Base-by-base conservation (phyloP, 2,888 invertebrate species). In the Marasmarcha lunaedactyla region DNA sequence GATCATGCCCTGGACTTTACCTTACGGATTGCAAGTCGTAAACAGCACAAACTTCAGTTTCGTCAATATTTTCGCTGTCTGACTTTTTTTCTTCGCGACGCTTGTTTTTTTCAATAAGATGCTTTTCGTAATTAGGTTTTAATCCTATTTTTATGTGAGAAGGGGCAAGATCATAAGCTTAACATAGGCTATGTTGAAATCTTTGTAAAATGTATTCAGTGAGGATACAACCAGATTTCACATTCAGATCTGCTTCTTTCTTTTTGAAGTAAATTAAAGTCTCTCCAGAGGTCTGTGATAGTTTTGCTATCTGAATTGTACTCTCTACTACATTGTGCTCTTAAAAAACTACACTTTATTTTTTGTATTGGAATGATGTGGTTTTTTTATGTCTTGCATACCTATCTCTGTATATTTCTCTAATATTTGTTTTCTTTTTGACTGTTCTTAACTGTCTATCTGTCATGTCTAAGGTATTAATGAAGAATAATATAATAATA, bases 1-100 rank as follows among this genome's bases (percentile, higher is more conserved):
- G n/a, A n/a, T n/a, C n/a, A n/a, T n/a, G n/a, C n/a, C 20, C 7
- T 20, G 51, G 48, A 26, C 42, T 43, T 36, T 35, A 38, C 44
- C 49, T 43, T 5, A 51, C 49, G 34, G 53, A 42, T 33, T 53
- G 51, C 13, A 53, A 42, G 41, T 51, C 51, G 41, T 42, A 54
- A 11, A 47, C 40, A 9, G 46, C 43, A 14, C 39, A 41, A 36
- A 48, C 45, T 37, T 42, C 35, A 11, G 42, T 46, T 12, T 44
- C 46, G 14, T 45, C 37, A 15, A 51, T 39, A 26, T 44, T 46
- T 33, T 35, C 25, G 34, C 49, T 44, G 33, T 54, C 51, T 15
- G n/a, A 15, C 9, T 27, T 35, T 44, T 54, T 52, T 43, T 51
- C 49, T 40, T 43, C 14, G 4, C 52, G 40, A 41, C 38, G 43